Conservation (phyloP, 2,888 invertebrate species). For the Meteorus cinctellus region DNA sequence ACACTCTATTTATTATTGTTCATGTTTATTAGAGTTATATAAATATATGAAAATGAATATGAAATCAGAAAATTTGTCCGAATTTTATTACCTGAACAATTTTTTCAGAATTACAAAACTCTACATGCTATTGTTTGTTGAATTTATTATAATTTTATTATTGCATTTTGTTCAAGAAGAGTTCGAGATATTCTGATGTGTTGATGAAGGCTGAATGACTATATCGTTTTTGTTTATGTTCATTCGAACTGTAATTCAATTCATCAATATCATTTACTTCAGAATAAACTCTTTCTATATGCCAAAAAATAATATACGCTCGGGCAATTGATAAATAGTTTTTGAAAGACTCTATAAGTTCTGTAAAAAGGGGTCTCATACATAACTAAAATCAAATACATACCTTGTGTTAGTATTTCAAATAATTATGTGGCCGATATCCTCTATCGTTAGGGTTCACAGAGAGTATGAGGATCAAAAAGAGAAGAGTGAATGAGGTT, state of each 20-base stretch:
- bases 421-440: slow-evolving; percentile 60
- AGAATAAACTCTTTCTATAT: background rate
- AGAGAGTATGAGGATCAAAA: slow-evolving; percentile 57
- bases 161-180: too few relatives aligned
- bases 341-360: background rate
- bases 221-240: slow-evolving; percentile 35
- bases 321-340: background rate
- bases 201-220: slow-evolving; percentile 50
- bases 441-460: slow-evolving; percentile 30
- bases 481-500: slow-evolving; percentile 59
- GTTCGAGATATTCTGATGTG: too few relatives aligned
- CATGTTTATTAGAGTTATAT: slow-evolving; percentile 73
- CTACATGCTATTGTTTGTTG: too few relatives aligned
- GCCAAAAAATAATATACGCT: background rate
- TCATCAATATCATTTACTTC: background rate
- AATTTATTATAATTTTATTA: too few relatives aligned
- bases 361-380: background rate
- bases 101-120: too few relatives aligned
- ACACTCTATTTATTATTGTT: slow-evolving; percentile 73
- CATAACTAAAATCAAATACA: background rate
- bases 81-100: too few relatives aligned
- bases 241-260: background rate
- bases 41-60: slow-evolving; percentile 62
- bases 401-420: slow-evolving; percentile 60
- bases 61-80: slow-evolving; percentile 53